A percentile compares a stretch with the other conserved stretches of the same genome.
Conservation (phyloP, 2,888 invertebrate species). For the Oxycera nigricornis region DNA sequence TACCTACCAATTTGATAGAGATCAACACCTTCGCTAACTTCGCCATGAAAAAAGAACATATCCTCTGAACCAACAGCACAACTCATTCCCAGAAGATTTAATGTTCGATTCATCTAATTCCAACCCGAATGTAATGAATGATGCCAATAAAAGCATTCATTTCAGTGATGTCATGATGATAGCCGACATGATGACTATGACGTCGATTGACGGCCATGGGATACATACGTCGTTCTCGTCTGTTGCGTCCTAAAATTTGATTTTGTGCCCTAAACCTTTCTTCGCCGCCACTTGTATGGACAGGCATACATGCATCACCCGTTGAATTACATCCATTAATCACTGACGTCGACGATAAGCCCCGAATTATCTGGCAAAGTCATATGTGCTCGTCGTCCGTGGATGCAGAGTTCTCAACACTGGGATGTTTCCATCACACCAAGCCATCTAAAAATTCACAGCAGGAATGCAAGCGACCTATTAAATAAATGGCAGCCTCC, state of each 20-base stretch:
- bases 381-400: not conserved
- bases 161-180: not conserved
- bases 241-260: not conserved
- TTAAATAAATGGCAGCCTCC: not conserved
- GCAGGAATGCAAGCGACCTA: not conserved
- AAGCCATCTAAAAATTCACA: not conserved
- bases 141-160: not conserved
- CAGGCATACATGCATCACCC: not conserved
- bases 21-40: too few species aligned
- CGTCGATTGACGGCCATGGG: conserved; percentile 21
- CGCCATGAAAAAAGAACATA: too few species aligned
- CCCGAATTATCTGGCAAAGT: not conserved
- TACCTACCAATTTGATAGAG: too few species aligned
- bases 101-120: not conserved
- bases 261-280: not conserved
- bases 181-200: not conserved
- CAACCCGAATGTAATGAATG: not conserved
- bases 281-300: not conserved
- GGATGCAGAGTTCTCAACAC: not conserved
- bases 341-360: conserved; percentile 10
- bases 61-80: too few species aligned
- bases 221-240: not conserved
- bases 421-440: not conserved
- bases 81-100: too few species aligned
- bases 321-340: conserved; percentile 9